Percentiles rank a stretch among this genome's conserved stretches.
Conservation (phyloP, 2,888 invertebrate species). For the Willowsia nigromaculata region DNA sequence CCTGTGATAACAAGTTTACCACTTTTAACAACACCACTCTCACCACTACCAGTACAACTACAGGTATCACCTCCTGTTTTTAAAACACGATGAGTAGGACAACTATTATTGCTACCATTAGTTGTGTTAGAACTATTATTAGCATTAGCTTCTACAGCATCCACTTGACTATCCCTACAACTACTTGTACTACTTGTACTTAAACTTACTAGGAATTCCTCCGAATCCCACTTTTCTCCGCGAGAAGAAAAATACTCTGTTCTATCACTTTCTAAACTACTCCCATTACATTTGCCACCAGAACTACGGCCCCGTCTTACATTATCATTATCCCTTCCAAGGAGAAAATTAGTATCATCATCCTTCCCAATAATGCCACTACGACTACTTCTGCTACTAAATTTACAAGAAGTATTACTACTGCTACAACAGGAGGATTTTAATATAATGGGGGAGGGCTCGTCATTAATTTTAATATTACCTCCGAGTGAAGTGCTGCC, state of each 20-base stretch:
- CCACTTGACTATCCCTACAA: not conserved
- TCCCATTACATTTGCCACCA: slow-evolving; percentile 5
- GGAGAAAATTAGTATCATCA: slow-evolving; percentile 3
- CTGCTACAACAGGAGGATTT: not conserved
- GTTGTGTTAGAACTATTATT: slow-evolving; percentile 2
- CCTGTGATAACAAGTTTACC: slow-evolving; percentile 72
- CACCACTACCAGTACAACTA: slow-evolving; percentile 13
- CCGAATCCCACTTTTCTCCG: not conserved
- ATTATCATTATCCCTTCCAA: not conserved
- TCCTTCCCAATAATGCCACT: not conserved
- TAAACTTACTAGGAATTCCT: not conserved
- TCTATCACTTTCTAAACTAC: slow-evolving; percentile 30
- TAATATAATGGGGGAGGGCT: not conserved
- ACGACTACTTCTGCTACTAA: not conserved
- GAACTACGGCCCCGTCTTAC: not conserved
- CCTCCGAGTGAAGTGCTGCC: slow-evolving; percentile 58
- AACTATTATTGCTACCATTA: slow-evolving; percentile 18
- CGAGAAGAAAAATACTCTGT: slow-evolving; percentile 5
- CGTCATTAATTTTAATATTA: slow-evolving; percentile 47
- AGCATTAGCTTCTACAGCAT: not conserved
- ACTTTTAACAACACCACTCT: slow-evolving; percentile 59
- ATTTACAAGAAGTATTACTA: not conserved
- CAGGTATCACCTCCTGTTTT: slow-evolving; percentile 27
- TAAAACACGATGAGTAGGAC: not conserved
- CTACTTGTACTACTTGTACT: not conserved